Base-by-base conservation (phyloP, 2,113 vertebrate genomes). In the Rhagologus leucostigma region DNA sequence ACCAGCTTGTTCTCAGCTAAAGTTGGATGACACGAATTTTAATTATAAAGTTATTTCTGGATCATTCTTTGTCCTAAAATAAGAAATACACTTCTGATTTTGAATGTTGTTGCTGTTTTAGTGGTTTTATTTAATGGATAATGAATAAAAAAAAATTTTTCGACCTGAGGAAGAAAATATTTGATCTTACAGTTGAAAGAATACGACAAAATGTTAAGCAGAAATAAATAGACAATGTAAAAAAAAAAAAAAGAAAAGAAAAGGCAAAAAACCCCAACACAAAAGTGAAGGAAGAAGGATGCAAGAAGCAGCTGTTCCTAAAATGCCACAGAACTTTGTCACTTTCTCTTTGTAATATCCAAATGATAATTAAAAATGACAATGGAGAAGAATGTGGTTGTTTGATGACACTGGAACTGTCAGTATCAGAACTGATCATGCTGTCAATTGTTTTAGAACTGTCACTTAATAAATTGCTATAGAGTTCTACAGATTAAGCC, bases 261-360 rank as follows among this genome's bases (percentile, higher is more conserved):
- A 52, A 3, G 5, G 3, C 7, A 21, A 56, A 49, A n/a, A 8
- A 1, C 3, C 2, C 8, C 32, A 49, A 57, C 2, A 14, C 7
- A 18, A 9, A n/a, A 52, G 3, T 26, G 32, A 74, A 52, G 17
- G n/a, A 4, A 73, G 8, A 6, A 55, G 11, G 5, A 52, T 52
- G 7, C 6, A 69, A 86, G 24, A 59, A 60, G 16, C 5, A 78
- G 4, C 3, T 75, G 18, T 41, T 74, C 64, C 49, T 76, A 47
- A 76, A 87, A 82, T 27, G 21, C 27, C 17, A 50, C 9, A 50
- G 10, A 55, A 17, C 11, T 93, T 89, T 60, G 29, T 30, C 37
- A n/a, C 27, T 64, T 89, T 76, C 4, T 84, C 14, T 76, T 78
- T 87, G 1, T 13, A 64, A 46, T 52, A 33, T 6, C 21, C 46